A percentile compares a stretch with the other conserved stretches of the same genome.
Conservation (phyloP, 23 tunicate genomes). For the Phallusia fumigata region DNA sequence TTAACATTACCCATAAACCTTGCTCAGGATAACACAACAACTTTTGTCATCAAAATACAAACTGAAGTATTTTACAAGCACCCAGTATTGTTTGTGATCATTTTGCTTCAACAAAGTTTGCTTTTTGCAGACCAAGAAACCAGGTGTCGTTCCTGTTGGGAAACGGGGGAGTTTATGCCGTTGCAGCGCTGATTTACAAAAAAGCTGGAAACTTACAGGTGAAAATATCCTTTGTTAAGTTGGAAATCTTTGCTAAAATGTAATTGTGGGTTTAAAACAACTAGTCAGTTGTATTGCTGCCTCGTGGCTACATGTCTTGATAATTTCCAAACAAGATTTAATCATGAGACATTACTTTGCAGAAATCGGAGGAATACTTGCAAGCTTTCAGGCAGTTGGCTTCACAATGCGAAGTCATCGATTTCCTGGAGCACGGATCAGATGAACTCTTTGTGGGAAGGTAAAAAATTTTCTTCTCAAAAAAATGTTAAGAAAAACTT, state of each 20-base stretch:
- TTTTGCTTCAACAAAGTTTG: neutral
- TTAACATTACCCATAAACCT: too few species aligned
- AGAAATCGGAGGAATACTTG: constrained; percentile 40
- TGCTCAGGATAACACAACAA: too few species aligned
- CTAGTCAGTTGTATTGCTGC: too few species aligned
- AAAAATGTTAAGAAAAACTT: too few species aligned
- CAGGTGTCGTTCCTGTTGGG: constrained; percentile 51
- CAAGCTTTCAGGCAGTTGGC: constrained; percentile 36
- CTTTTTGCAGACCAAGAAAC: constrained; percentile 17
- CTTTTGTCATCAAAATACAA: too few species aligned
- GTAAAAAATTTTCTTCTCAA: neutral
- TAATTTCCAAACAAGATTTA: too few species aligned
- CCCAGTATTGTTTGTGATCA: too few species aligned
- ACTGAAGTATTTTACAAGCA: too few species aligned
- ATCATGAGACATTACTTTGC: neutral
- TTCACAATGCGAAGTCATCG: constrained; percentile 31
- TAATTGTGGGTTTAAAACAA: too few species aligned
- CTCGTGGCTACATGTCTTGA: too few species aligned
- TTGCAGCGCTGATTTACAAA: constrained; percentile 41
- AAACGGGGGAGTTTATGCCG: constrained; percentile 58
- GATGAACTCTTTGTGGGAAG: constrained; percentile 84
- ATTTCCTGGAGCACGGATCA: constrained; percentile 57
- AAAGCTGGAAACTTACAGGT: neutral
- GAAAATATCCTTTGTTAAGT: neutral
- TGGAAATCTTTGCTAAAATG: too few species aligned